A percentile compares a stretch with the other conserved stretches of the same genome.
phyloP scores from a whole-genome alignment of 2,888 invertebrate genomes.

The Pseudolycoriella hygida region DNA sequence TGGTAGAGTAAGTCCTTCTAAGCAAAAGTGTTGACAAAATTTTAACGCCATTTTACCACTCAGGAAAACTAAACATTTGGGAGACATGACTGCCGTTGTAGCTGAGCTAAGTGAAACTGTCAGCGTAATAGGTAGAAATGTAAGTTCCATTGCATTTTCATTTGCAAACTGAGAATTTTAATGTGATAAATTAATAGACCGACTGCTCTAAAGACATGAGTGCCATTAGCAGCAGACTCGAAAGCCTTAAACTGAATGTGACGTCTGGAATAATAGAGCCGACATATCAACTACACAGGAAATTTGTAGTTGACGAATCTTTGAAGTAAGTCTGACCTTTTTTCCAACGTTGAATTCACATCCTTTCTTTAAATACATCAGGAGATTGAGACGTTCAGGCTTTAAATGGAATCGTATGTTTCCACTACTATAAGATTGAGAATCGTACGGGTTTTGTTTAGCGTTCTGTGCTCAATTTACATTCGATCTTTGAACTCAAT shows the following conservation, averaged over 20 bases:
- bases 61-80: slow-evolving; percentile 8
- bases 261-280: slow-evolving; percentile 40
- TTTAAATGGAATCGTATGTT: too few relatives aligned
- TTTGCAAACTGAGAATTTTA: too few relatives aligned
- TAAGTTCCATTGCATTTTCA: slow-evolving; percentile 5
- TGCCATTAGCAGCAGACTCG: slow-evolving; percentile 28
- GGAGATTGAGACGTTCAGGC: too few relatives aligned
- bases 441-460: too few relatives aligned
- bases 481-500: too few relatives aligned
- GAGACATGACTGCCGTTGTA: slow-evolving; percentile 3
- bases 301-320: slow-evolving; percentile 37
- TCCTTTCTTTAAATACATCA: too few relatives aligned
- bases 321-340: slow-evolving; percentile 21
- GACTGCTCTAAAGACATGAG: slow-evolving; percentile 6
- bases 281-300: slow-evolving; percentile 45
- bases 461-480: too few relatives aligned
- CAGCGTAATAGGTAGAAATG: slow-evolving; percentile 1
- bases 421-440: too few relatives aligned
- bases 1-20: slow-evolving; percentile 26
- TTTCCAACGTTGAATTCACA: not conserved
- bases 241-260: slow-evolving; percentile 33
- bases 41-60: too few relatives aligned
- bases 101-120: slow-evolving; percentile 5
- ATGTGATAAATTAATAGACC: not conserved
- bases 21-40: not conserved